A percentile compares a stretch with the other conserved stretches of the same genome.
These are phyloP conservation scores for Mesorhabditis belari DNA, from an alignment of 2,888 invertebrate genomes.

Conservation along the genomic window DNA sequence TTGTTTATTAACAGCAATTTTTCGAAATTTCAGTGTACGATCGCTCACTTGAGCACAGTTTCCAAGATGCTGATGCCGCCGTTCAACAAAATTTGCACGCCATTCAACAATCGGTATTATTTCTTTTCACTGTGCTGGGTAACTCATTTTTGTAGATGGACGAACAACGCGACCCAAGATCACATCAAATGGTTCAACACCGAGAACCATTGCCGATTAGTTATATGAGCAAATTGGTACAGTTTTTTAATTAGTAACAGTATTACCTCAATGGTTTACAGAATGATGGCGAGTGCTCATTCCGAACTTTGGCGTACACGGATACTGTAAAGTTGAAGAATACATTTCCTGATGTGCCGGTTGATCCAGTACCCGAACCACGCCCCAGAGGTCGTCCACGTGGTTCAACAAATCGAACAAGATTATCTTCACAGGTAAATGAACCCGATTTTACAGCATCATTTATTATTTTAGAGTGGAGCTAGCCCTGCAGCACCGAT, in stretches of 20 bases:
- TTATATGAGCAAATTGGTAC: background rate
- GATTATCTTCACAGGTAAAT: background rate
- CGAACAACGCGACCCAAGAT: background rate
- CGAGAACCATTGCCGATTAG: background rate
- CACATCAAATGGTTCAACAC: background rate
- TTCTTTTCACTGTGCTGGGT: too few species aligned
- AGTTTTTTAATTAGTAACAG: too few species aligned
- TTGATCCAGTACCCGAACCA: background rate
- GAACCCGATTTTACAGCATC: too few species aligned
- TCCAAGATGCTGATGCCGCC: background rate
- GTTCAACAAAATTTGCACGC: background rate
- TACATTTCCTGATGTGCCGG: background rate
- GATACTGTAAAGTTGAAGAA: background rate
- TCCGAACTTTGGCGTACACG: background rate
- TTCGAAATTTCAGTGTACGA: too few species aligned
- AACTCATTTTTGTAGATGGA: too few species aligned
- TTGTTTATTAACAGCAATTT: too few species aligned
- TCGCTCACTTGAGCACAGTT: background rate
- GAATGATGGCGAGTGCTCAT: background rate
- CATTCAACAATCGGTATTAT: too few species aligned
- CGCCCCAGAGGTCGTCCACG: background rate
- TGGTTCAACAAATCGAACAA: background rate
- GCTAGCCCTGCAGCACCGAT: too few species aligned
- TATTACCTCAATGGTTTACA: too few species aligned
- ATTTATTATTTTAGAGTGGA: too few species aligned